Base-by-base conservation (phyloP, 2,888 invertebrate genomes). In the Fissipunctia ypsillon region DNA sequence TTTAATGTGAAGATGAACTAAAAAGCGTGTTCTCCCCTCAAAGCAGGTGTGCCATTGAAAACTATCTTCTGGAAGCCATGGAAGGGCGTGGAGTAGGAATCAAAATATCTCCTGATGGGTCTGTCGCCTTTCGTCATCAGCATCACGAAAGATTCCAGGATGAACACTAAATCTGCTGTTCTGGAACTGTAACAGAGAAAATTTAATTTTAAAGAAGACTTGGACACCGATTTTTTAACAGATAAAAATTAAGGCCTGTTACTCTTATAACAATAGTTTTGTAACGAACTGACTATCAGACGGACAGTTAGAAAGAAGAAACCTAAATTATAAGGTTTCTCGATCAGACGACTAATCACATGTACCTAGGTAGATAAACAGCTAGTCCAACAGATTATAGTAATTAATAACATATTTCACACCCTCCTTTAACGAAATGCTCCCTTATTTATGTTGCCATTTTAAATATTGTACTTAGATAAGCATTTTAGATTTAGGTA, bases 101-200 rank as follows among this genome's bases (percentile, higher is more conserved):
- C 60, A 14, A 73, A 84, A 60, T 84, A 84, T 73, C 83, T 79
- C 19, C 50, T 71, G 12, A 83, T 73, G 0, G 25, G 68, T 54
- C 83, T 75, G 22, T 85, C 69, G 0, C 85, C 83, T 54, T 10
- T 72, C 0, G 19, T n/a, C 31, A 70, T 45, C 5, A n/a, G 2
- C 43, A 65, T 16, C 3, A 84, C 70, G 1, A 61, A 12, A 0
- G 54, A 31, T 60, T 85, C 79, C 25, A 84, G n/a, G 3, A 54
- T n/a, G 0, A 1, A 4, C 2, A 79, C 70, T 2, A 70, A 35
- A 0, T 63, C 35, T 4, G 70, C 70, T 64, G 83, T 85, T 48
- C 4, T 83, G 3, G 68, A 31, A 43, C 83, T 84, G 63, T 9
- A 70, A 70, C 1, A 54, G 9, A 19, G 38, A 16, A 28, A 19